Evolutionary conservation across 1,140 invertebrate genomes (phyloP).

Genomic region (Brachionus paranguensis): DNA sequence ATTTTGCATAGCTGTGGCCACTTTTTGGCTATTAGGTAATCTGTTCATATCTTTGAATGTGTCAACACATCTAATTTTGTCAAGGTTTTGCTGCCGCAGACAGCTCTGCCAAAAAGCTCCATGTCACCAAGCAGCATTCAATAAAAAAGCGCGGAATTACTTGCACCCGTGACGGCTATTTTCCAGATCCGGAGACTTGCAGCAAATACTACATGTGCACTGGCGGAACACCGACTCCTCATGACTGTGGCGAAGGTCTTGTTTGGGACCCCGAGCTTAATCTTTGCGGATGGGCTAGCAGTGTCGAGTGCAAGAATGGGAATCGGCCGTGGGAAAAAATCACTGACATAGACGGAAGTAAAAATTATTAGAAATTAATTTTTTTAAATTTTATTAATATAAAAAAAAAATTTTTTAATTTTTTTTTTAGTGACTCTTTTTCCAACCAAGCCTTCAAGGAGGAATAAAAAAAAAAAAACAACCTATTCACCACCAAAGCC

Average conservation of each 20-base stretch:
- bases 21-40: neutral
- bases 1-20: neutral
- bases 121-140: neutral
- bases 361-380: neutral
- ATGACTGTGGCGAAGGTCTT: constrained; percentile 23
- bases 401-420: neutral
- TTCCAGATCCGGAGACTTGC: constrained; percentile 35
- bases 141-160: neutral
- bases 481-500: neutral
- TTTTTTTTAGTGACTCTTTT: constrained; percentile 32
- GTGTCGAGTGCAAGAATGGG: constrained; percentile 33
- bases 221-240: neutral
- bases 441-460: neutral
- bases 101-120: neutral
- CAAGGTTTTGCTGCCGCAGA: neutral
- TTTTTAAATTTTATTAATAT: neutral
- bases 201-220: constrained; percentile 37
- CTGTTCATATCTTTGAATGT: neutral
- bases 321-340: constrained; percentile 25
- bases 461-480: constrained; percentile 17
- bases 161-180: constrained; percentile 33
- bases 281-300: constrained; percentile 25
- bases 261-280: neutral
- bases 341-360: constrained; percentile 29
- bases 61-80: neutral